Base-by-base conservation (phyloP, 2,888 invertebrate species). In the Tetragnatha montana region DNA sequence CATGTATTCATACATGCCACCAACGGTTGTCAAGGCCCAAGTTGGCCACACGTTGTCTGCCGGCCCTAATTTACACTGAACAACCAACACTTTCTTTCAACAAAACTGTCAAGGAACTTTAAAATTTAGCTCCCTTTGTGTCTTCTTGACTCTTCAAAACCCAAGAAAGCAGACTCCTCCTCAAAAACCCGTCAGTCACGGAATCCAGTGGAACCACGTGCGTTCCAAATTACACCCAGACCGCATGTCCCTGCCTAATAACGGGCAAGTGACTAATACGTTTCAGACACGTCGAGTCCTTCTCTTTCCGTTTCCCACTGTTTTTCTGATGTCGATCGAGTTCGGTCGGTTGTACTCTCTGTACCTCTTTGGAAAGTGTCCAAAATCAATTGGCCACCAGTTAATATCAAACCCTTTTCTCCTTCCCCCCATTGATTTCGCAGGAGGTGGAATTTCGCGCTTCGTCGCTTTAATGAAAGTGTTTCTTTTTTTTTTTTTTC, bases 311-410 rank as follows among this genome's bases (percentile, higher is more conserved):
- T 75, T 87, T 87, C 75, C 81, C 87, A 75, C 81, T 75, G 50
- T 81, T 81, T 81, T 81, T 81, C 81, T 87, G 87, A 74, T 81
- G 81, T 87, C 81, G 73, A 74, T n/a, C 22, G 51, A 47, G 76
- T 35, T 4, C 35, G 35, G 35, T 35, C 35, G 35, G 2, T 35
- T 35, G 35, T 78, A 71, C 85, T 78, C 71, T 51, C 79, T 71
- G 22, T 19, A 49, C 79, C 73, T 21, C n/a, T 84, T 84, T 87
- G 87, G 87, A 87, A 81, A 81, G 50, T 75, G 74, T 87, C 87
- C 87, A 87, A 87, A 87, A 87, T 87, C 80, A 87, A 87, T 87
- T 87, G 81, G 75, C 87, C 87, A 80, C 86, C 74, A 80, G 80
- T 81, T 81, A 82, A 82, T n/a, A 35, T 22, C 22, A 14, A 60